A percentile compares a stretch with the other conserved stretches of the same genome.
Evolutionary conservation across 2,888 invertebrate species (phyloP).

Genomic region (Ophion ventricosus): DNA sequence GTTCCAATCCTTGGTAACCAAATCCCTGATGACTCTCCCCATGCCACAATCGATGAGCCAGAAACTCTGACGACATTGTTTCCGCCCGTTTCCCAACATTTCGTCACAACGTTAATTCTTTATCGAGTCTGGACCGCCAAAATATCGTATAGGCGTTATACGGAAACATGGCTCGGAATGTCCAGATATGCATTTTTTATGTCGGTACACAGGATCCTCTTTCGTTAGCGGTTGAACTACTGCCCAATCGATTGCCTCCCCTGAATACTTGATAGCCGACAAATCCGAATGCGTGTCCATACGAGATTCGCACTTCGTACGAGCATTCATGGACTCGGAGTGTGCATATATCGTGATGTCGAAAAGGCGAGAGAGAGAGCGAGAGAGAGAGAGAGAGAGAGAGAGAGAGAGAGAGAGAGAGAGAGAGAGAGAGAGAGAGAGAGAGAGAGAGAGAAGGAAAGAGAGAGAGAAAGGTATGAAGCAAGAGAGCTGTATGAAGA

Average conservation of each 20-base stretch:
- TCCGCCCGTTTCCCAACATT: slow-evolving; percentile 18
- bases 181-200: slow-evolving; percentile 24
- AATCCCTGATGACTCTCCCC: background rate
- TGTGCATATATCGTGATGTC: slow-evolving; percentile 30
- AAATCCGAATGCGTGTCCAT: slow-evolving; percentile 43
- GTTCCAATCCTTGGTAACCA: background rate
- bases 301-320: slow-evolving; percentile 51
- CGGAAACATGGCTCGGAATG: slow-evolving; percentile 13
- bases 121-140: slow-evolving; percentile 1
- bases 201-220: slow-evolving; percentile 21
- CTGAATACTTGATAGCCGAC: slow-evolving; percentile 55
- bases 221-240: slow-evolving; percentile 23
- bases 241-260: slow-evolving; percentile 50
- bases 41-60: background rate
- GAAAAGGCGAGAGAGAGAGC: slow-evolving; percentile 17
- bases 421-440: too few species aligned
- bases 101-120: slow-evolving; percentile 3
- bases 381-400: slow-evolving; percentile 20
- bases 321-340: slow-evolving; percentile 50
- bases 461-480: too few species aligned
- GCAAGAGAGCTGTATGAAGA: slow-evolving; percentile 44
- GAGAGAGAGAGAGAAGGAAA: too few species aligned
- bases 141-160: slow-evolving; percentile 12
- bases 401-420: slow-evolving; percentile 41
- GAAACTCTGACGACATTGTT: slow-evolving; percentile 8